A percentile compares a stretch with the other conserved stretches of the same genome.
These are phyloP conservation scores for Luscinia luscinia DNA, from an alignment of 2,797 vertebrate genomes.

Conservation along the genomic window DNA sequence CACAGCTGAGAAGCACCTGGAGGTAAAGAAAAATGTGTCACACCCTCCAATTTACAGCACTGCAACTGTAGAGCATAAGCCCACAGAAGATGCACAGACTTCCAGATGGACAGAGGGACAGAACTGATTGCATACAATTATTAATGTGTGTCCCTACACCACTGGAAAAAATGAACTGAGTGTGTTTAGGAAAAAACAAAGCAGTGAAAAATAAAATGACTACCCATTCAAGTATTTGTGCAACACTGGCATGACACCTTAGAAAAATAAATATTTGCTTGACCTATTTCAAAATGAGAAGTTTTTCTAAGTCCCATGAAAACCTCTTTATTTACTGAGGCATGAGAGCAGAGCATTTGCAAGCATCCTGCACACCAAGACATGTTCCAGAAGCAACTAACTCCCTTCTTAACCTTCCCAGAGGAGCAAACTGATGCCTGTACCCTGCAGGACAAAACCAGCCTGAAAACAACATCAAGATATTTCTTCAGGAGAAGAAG, in stretches of 20 bases:
- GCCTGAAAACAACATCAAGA: background rate
- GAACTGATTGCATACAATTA: background rate
- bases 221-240: background rate
- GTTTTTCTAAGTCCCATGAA: background rate
- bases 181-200: background rate
- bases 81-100: background rate
- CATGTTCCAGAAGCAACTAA: accelerated
- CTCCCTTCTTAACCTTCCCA: background rate
- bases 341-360: background rate
- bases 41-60: background rate
- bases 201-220: background rate
- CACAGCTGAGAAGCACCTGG: background rate
- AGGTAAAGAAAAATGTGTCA: background rate
- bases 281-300: constrained; percentile 10
- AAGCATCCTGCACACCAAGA: background rate
- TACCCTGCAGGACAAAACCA: background rate
- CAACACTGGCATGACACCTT: constrained; percentile 10
- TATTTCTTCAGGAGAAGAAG: background rate
- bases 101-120: background rate
- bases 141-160: background rate
- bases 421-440: background rate
- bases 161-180: background rate
- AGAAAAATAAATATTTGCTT: constrained; percentile 35
- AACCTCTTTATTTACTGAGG: background rate
- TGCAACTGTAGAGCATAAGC: background rate